Conservation (phyloP, 1,140 invertebrate species). For the Achroia grisella region DNA sequence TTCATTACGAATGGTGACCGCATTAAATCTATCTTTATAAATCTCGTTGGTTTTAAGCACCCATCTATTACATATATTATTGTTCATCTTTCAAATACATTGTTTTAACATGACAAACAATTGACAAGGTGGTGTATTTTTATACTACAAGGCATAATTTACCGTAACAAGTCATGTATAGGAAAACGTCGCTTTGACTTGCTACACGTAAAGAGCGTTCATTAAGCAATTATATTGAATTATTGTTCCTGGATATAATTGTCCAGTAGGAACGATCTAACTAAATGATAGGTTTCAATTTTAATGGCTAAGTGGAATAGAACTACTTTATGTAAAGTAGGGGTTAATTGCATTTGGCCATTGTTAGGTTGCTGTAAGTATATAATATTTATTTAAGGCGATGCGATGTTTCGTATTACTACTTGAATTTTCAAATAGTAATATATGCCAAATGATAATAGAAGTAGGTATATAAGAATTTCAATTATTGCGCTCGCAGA, state of each 20-base stretch:
- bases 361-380: too few relatives aligned
- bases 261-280: constrained; percentile 23
- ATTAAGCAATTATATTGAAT: constrained; percentile 65
- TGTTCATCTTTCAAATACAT: constrained; percentile 7
- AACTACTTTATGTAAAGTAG: constrained; percentile 30
- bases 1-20: constrained; percentile 66
- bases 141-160: constrained; percentile 30
- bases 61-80: constrained; percentile 29
- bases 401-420: too few relatives aligned
- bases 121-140: constrained; percentile 30
- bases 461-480: too few relatives aligned
- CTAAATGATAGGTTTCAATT: constrained; percentile 36
- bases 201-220: constrained; percentile 34
- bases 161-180: constrained; percentile 27
- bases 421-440: too few relatives aligned
- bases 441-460: too few relatives aligned
- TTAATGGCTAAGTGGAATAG: constrained; percentile 25
- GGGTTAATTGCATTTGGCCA: neutral
- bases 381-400: too few relatives aligned
- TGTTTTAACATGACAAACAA: constrained; percentile 16
- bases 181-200: constrained; percentile 36
- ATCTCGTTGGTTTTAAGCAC: constrained; percentile 23
- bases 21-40: constrained; percentile 40
- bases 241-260: constrained; percentile 52
- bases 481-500: too few relatives aligned